Evolutionary conservation across 1,140 invertebrate species (phyloP).

Genomic region (Drosophila busckii): DNA sequence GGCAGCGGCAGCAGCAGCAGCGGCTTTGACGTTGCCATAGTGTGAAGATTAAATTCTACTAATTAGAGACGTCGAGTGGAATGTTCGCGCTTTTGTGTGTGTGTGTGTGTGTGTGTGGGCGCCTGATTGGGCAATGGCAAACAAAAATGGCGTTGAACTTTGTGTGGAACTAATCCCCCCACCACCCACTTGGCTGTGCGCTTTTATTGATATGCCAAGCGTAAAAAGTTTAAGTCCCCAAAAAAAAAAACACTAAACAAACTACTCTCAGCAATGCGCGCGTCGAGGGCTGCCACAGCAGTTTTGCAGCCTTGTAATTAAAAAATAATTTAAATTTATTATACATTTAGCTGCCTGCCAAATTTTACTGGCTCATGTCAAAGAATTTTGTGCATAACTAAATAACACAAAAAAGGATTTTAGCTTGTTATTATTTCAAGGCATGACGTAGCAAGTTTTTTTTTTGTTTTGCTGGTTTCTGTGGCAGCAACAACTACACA

Average conservation of each 20-base stretch:
- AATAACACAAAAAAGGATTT: slow-evolving; percentile 52
- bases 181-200: slow-evolving; percentile 9
- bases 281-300: too few species aligned
- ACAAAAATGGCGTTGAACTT: slow-evolving; percentile 69
- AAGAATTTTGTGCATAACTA: slow-evolving; percentile 36
- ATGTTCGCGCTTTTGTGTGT: slow-evolving; percentile 65
- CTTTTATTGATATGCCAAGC: slow-evolving; percentile 57
- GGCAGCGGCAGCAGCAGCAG: slow-evolving; percentile 4
- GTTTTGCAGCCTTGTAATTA: too few species aligned
- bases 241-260: slow-evolving; percentile 48
- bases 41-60: slow-evolving; percentile 77
- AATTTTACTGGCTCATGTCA: slow-evolving; percentile 24
- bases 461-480: slow-evolving; percentile 17
- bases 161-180: slow-evolving; percentile 32
- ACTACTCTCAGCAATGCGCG: slow-evolving; percentile 17
- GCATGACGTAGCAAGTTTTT: too few species aligned
- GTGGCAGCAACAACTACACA: slow-evolving; percentile 35
- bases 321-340: slow-evolving; percentile 30
- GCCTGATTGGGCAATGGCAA: slow-evolving; percentile 40
- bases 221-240: slow-evolving; percentile 55
- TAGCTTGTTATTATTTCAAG: neutral
- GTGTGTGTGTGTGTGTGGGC: slow-evolving; percentile 17
- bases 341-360: slow-evolving; percentile 2
- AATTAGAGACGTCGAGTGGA: slow-evolving; percentile 76
- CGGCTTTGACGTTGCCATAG: slow-evolving; percentile 67